A percentile compares a stretch with the other conserved stretches of the same genome.
phyloP scores from a whole-genome alignment of 2,888 invertebrate species.

The Acleris sparsana region DNA sequence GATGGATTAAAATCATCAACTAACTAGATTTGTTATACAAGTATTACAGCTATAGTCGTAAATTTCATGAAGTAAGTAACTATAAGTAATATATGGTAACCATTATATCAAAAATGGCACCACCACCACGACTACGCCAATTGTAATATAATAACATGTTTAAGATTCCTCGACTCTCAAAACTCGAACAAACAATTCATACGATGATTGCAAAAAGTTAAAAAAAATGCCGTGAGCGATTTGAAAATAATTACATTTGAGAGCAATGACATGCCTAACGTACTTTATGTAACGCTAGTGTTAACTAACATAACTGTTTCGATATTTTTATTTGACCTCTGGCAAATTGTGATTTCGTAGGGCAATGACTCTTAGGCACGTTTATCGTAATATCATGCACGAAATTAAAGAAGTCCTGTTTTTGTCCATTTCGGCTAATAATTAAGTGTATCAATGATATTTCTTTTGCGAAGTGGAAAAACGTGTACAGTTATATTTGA shows the following conservation, averaged over 20 bases:
- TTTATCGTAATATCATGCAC: background rate
- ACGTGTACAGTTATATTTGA: conserved; percentile 32
- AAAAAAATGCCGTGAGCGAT: too few relatives aligned
- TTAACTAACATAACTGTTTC: conserved; percentile 23
- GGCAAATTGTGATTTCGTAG: conserved; percentile 9
- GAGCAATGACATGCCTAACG: conserved; percentile 18
- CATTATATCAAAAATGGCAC: too few relatives aligned
- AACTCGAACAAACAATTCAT: too few relatives aligned
- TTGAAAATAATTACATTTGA: conserved; percentile 4
- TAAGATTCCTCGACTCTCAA: too few relatives aligned
- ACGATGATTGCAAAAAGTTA: too few relatives aligned
- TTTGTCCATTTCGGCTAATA: conserved; percentile 17
- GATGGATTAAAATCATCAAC: too few relatives aligned
- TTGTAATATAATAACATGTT: too few relatives aligned
- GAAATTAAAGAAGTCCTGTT: conserved; percentile 17
- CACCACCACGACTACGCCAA: too few relatives aligned
- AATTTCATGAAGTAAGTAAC: too few relatives aligned
- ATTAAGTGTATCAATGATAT: conserved; percentile 30
- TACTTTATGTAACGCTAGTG: conserved; percentile 5
- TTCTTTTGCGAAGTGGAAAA: conserved; percentile 20
- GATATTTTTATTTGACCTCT: conserved; percentile 11
- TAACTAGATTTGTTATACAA: too few relatives aligned
- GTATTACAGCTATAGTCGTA: too few relatives aligned
- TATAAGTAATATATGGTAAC: too few relatives aligned
- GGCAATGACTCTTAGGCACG: conserved; percentile 19